Evolutionary conservation across 1,140 invertebrate genomes (phyloP).

Genomic region (Potamilus streckersoni): DNA sequence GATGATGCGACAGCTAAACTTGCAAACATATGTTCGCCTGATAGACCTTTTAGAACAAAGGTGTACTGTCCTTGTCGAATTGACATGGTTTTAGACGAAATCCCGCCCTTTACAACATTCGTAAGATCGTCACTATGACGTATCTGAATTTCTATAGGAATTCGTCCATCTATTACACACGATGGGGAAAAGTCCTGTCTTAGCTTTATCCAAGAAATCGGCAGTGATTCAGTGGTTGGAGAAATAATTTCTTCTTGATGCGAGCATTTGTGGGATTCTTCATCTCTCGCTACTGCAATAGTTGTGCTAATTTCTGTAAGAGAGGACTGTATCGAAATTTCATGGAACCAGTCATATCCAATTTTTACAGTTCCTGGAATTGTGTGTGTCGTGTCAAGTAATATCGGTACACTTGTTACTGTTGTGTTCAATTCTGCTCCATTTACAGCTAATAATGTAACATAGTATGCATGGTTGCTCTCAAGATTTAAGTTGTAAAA

Average conservation of each 20-base stretch:
- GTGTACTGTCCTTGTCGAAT: background rate
- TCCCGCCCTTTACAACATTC: background rate
- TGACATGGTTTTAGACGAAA: background rate
- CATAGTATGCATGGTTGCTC: constrained; percentile 5
- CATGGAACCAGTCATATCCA: constrained; percentile 7
- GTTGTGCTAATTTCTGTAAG: background rate
- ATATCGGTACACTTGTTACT: constrained; percentile 5
- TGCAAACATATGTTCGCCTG: background rate
- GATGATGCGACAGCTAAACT: background rate
- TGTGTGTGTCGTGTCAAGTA: constrained; percentile 5
- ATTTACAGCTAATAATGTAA: constrained; percentile 11
- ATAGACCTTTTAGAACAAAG: background rate
- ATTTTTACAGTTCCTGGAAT: constrained; percentile 8
- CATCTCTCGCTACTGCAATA: constrained; percentile 7
- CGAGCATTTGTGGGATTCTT: constrained; percentile 7
- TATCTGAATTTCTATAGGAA: no score
- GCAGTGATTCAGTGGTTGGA: no score
- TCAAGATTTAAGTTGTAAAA: background rate
- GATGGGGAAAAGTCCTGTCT: background rate
- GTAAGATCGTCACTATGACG: background rate
- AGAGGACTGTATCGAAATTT: constrained; percentile 7
- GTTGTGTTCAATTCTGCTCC: constrained; percentile 5
- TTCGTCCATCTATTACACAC: background rate
- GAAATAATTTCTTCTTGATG: constrained; percentile 1
- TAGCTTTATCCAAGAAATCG: no score